Evolutionary conservation across 1,140 invertebrate species (phyloP).

Genomic region (Leptinotarsa lineolata): DNA sequence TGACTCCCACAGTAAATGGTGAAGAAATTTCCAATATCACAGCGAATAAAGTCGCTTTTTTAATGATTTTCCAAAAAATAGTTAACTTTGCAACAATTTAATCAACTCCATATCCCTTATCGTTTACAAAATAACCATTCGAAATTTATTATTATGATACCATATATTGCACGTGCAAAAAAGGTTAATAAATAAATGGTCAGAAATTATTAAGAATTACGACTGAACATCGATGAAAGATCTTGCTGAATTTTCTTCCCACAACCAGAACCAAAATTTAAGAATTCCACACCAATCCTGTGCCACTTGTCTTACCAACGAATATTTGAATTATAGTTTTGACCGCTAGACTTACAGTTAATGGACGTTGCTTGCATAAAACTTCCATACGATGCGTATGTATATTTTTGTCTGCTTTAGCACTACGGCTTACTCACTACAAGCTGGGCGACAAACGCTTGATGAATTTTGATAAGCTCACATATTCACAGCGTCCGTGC

Average conservation of each 20-base stretch:
- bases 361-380: conserved; percentile 12
- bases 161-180: no score
- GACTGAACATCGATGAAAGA: neutral
- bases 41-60: no score
- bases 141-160: no score
- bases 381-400: neutral
- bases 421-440: conserved; percentile 10
- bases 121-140: no score
- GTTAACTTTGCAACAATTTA: no score
- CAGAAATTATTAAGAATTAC: neutral
- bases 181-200: no score
- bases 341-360: conserved; percentile 30
- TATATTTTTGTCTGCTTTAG: conserved; percentile 23
- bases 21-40: no score
- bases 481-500: conserved; percentile 17
- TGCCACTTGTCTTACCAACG: neutral
- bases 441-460: conserved; percentile 13
- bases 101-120: no score
- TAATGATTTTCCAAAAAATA: no score
- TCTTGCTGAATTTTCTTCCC: neutral
- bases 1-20: no score
- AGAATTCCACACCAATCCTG: conserved; percentile 11
- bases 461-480: conserved; percentile 17
- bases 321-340: conserved; percentile 15
- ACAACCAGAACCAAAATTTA: conserved; percentile 1